Evolutionary conservation across 2,888 invertebrate genomes (phyloP), one percentile per base, ranked within the genome.

Genomic region (Drosophila merina): DNA sequence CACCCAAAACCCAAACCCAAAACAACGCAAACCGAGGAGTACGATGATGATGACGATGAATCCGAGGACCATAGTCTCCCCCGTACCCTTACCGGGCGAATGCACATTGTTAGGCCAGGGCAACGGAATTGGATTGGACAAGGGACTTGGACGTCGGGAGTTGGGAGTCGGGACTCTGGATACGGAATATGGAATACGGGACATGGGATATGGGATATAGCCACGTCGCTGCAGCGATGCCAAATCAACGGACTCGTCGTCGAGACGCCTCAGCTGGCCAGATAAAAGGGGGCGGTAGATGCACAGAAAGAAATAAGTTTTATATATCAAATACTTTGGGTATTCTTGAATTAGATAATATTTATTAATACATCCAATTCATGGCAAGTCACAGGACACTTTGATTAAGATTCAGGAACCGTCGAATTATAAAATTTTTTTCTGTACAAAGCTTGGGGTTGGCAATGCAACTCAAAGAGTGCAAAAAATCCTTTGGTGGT

Each of bases 121-220:
- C 82, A 74, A 72, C 77, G 74, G 84, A 79, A 86, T 86, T 84
- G 86, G 84, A 82, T 79, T 84, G 84, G 84, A 81, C 71, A 71
- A 77, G 67, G 76, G 47, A 20, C 42, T 52, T 28, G 28, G 45
- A 64, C 47, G 12, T 12, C 30, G 38, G 48, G 31, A 33, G 7
- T 9, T n/a, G 44, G 14, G 40, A 14, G 10, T 10, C 33, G 33
- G 10, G 33, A 10, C 33, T 4, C 33, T 10, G 33, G n/a, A 33
- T 33, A 33, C 5, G 33, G 33, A 5, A 33, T 9, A 20, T 4
- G 42, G 81, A 75, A 77, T 57, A 62, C 73, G 67, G 72, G 38
- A 20, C 30, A 56, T 31, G 28, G 36, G 70, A 56, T 20, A 47
- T 44, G 50, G 58, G 55, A 55, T 47, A 48, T 52, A 50, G 67